Base-by-base conservation (phyloP, 2,113 vertebrate genomes). In the Chunga burmeisteri region DNA sequence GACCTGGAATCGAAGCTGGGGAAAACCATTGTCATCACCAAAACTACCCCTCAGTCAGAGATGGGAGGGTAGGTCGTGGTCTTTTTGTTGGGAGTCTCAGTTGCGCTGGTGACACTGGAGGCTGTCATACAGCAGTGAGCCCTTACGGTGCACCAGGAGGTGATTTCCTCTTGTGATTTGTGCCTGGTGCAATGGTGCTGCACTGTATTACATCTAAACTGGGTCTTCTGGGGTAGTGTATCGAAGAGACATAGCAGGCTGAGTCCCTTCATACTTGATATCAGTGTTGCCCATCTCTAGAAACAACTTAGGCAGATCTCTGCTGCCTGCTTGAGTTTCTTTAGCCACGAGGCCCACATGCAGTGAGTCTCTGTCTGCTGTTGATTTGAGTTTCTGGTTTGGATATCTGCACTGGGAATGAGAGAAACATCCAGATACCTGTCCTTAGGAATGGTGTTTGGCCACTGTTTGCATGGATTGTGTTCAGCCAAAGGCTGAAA, bases 1-100 rank as follows among this genome's bases (percentile, higher is more conserved):
- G 99, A 99, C 88, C 97, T 99, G 98, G 99, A 99, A 97, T 99
- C 99, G 7, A 99, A 99, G 96, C 98, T 99, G 97, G 99, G 99
- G 14, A 99, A 99, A 97, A 99, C 99, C 82, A 99, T 99, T 10
- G 99, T 99, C 96, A 99, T 99, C 98, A 99, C 99, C 40, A 99
- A 99, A 98, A 99, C 99, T 12, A 99, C 99, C 6, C 99, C 99
- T 16, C 99, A 99, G 96, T 99, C 99, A 6, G 99, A 99, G 97
- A 99, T 99, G 99, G 99, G 99, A 96, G 99, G 99, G 99, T 99
- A 96, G 77, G 98, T 96, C 23, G 3, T 62, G 40, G 16, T 42
- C 44, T 94, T 52, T 53, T 17, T 25, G 3, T 3, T 74, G 77
- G 77, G 22, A 9, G 19, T 81, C 29, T n/a, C 63, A 16, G 30